Base-by-base conservation (phyloP, 2,113 vertebrate species). In the Phoenicopterus ruber region DNA sequence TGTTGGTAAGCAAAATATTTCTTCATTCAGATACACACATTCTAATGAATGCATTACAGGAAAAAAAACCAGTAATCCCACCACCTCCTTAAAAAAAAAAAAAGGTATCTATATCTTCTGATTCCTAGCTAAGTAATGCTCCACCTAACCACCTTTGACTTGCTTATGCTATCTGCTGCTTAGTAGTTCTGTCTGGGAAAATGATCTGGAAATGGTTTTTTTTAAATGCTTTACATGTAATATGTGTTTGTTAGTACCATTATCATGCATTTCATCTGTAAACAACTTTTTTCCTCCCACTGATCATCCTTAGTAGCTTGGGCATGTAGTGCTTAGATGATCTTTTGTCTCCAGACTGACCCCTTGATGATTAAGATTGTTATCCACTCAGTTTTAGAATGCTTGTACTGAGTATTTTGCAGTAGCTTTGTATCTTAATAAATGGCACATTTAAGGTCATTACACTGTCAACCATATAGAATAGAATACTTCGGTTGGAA, bases 1-100 rank as follows among this genome's bases (percentile, higher is more conserved):
- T 94, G 99, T 99, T 76, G 99, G 99, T 99, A 97, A 97, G 99
- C 95, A 95, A 95, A 93, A 55, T 93, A 95, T 90, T 93, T 95
- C 82, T 95, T 46, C 86, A 88, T 83, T 96, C 79, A 78, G 74
- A 44, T 93, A 50, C 4, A 36, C 11, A 29, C 8, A 21, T 92
- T 95, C n/a, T 54, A 55, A 46, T 80, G 76, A 95, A 92, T 71
- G 50, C 32, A 49, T 87, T 84, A 32, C 25, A 91, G 66, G 11
- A 31, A n/a, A 31, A 59, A 85, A 36, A 67, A 1, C 3, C 6
- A 65, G 15, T 74, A 66, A 70, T 34, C 5, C 5, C 29, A 49
- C 7, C 8, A 14, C 2, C 31, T 2, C 7, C 21, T 62, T 25
- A 4, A 14, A n/a, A 82, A 73, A 36, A 26, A 29, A 31, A 70